Evolutionary conservation across 1,140 invertebrate species (phyloP), one percentile per base, ranked within the genome.

Genomic region (Aphis craccivora): DNA sequence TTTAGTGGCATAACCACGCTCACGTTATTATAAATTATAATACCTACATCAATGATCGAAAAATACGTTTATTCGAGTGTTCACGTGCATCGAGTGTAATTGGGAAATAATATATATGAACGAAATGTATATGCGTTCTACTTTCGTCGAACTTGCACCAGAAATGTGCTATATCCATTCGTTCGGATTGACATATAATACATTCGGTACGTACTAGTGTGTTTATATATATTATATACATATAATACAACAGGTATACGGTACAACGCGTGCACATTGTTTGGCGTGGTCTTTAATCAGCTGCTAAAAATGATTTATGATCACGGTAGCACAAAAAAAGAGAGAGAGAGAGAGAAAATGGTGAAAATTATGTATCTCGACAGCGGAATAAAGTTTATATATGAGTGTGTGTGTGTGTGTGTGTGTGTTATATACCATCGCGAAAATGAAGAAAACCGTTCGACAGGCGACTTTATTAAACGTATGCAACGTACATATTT

Each of bases 401-500:
- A 30, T 76, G 25, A n/a, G 8, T n/a, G 30, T 25, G 30, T 25
- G 60, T 45, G 8, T 45, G 9, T 60, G 30, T 67, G 14, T n/a
- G n/a, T 35, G 37, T 40, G 22, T 83, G 40, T 83, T 84, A 87
- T 87, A 48, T 87, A 87, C 18, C 51, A 9, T 37, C 37, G 89
- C 25, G 37, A 40, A 84, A 92, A 93, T 84, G 91, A 93, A 53
- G 91, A 30, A 93, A 84, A 93, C 25, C 35, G 45, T 92, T 92
- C 81, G 76, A 40, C 45, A 45, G 76, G 40, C 48, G 48, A 84
- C 76, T 93, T 93, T 86, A 93, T 86, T 92, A 93, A 93, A 93
- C 91, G 48, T 86, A 86, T 43, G 91, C 91, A 93, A 45, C 67
- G n/a, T 86, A 43, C 81, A 55, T 93, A 93, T 93, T 93, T 93